phyloP scores from a whole-genome alignment of 1,140 invertebrate species.

The Ephestia elutella region DNA sequence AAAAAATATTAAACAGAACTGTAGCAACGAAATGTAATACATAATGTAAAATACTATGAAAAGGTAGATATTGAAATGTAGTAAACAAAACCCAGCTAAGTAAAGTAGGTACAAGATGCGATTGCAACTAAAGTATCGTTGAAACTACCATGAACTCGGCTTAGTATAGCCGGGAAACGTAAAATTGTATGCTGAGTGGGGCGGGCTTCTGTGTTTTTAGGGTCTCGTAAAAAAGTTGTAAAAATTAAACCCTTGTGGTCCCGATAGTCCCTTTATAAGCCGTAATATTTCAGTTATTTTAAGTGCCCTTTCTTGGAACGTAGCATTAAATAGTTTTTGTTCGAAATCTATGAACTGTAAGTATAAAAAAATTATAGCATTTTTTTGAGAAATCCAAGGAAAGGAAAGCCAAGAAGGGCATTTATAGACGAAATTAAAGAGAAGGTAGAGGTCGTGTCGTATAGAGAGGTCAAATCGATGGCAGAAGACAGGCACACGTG shows the following conservation, averaged over 20 bases:
- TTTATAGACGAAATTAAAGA: too few relatives aligned
- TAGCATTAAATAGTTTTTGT: too few relatives aligned
- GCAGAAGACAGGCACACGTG: too few relatives aligned
- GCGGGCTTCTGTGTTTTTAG: neutral
- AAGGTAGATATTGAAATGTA: neutral
- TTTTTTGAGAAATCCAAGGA: too few relatives aligned
- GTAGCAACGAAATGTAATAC: too few relatives aligned
- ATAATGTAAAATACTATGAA: neutral
- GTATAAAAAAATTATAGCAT: too few relatives aligned
- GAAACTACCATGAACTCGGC: neutral
- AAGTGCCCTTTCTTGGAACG: too few relatives aligned
- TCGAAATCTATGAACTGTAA: too few relatives aligned
- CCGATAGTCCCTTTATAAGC: neutral
- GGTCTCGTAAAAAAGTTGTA: neutral
- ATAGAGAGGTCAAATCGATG: too few relatives aligned
- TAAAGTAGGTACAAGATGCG: neutral
- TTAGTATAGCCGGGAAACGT: neutral
- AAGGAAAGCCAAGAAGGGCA: too few relatives aligned
- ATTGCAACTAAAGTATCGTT: slow-evolving; percentile 3
- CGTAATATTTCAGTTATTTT: neutral
- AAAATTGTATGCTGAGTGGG: slow-evolving; percentile 1
- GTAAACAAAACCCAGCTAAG: neutral
- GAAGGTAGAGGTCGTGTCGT: too few relatives aligned
- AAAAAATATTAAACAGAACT: too few relatives aligned
- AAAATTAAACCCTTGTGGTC: neutral